These are phyloP conservation scores for Eolophus roseicapilla DNA, from an alignment of 2,113 vertebrate species.

Conservation along the genomic window DNA sequence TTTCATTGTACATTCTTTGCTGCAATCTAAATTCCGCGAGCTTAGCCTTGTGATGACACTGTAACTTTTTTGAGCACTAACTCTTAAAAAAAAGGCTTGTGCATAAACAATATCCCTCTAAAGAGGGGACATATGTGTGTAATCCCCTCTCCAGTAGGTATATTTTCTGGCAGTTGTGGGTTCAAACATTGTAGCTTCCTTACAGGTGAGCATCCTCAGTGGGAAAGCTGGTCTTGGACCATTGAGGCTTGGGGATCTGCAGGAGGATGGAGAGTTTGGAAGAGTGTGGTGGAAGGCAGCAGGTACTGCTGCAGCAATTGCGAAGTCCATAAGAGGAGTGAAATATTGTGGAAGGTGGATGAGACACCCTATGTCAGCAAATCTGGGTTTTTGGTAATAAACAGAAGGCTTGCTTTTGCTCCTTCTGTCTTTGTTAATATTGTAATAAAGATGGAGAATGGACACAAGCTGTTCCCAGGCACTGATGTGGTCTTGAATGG, in stretches of 20 bases:
- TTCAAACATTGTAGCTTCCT: neutral
- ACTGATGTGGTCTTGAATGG: neutral
- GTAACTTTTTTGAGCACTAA: neutral
- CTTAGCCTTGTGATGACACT: neutral
- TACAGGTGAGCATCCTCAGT: neutral
- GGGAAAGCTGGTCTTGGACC: neutral
- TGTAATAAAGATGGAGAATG: no score
- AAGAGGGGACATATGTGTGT: neutral
- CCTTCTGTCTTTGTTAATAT: neutral
- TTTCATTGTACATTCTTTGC: neutral
- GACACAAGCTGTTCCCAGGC: neutral
- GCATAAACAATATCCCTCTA: neutral
- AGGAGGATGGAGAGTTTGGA: neutral
- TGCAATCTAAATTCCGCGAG: neutral
- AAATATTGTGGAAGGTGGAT: neutral
- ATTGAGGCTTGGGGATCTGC: fast-evolving
- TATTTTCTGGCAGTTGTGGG: fast-evolving
- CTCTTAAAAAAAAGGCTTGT: neutral
- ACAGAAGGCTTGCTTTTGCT: neutral
- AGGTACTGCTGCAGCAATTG: neutral
- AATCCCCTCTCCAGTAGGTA: neutral
- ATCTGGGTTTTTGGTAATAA: neutral
- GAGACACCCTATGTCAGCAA: neutral
- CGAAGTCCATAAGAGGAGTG: fast-evolving
- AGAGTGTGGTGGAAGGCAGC: neutral